phyloP scores from a whole-genome alignment of 2,113 vertebrate species.

The Aramus guarauna region DNA sequence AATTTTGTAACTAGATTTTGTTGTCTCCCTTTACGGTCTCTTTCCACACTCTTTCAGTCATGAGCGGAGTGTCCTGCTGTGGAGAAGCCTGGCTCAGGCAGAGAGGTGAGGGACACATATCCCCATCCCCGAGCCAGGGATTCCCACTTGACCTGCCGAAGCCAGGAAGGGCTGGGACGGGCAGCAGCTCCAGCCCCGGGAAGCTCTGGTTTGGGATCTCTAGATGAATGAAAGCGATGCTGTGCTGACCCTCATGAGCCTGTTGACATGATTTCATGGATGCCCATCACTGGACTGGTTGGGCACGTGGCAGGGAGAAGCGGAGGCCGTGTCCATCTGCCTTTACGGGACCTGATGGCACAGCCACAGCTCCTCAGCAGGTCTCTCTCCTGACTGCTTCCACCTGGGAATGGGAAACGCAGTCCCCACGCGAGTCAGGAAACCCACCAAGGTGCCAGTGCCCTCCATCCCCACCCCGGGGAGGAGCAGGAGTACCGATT shows the following conservation, averaged over 20 bases:
- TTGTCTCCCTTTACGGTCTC: neutral
- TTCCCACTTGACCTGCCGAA: neutral
- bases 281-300: rapidly evolving
- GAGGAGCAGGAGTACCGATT: neutral
- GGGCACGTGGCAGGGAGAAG: neutral
- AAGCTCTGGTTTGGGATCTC: neutral
- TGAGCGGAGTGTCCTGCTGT: neutral
- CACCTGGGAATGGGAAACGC: neutral
- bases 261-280: neutral
- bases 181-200: neutral
- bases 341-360: neutral
- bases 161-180: neutral
- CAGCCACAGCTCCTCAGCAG: neutral
- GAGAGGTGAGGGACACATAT: neutral
- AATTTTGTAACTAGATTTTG: neutral
- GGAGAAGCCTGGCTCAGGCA: neutral
- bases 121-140: rapidly evolving
- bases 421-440: neutral
- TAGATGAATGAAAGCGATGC: neutral
- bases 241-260: neutral
- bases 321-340: neutral
- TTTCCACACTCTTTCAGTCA: neutral
- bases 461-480: neutral
- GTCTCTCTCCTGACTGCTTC: neutral
- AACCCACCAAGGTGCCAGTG: neutral